Conservation (phyloP, 1,140 invertebrate genomes). For the Aphelinus certus region DNA sequence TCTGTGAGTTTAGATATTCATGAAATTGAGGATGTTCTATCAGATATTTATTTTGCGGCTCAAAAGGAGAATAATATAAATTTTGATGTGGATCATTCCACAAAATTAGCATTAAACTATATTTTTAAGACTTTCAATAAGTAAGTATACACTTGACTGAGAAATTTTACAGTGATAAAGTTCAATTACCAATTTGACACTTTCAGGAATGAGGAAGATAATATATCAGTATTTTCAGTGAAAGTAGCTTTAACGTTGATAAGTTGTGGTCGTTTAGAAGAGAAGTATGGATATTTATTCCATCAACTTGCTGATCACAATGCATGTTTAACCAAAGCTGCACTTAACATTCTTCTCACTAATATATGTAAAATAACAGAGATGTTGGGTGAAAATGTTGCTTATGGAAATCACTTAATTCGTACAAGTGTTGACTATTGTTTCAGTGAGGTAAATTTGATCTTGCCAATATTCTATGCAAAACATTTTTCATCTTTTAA, state of each 20-base stretch:
- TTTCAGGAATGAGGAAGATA: slow-evolving; percentile 61
- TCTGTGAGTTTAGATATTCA: slow-evolving; percentile 62
- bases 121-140: slow-evolving; percentile 66
- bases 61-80: slow-evolving; percentile 63
- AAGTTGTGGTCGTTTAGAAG: slow-evolving; percentile 66
- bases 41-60: slow-evolving; percentile 68
- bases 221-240: slow-evolving; percentile 65
- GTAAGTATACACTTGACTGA: slow-evolving; percentile 50
- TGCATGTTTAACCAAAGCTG: slow-evolving; percentile 65
- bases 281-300: slow-evolving; percentile 72
- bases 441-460: slow-evolving; percentile 62
- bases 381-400: slow-evolving; percentile 66
- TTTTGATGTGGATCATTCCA: slow-evolving; percentile 61
- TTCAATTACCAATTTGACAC: slow-evolving; percentile 15
- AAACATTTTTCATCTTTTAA: too few relatives aligned
- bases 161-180: slow-evolving; percentile 8
- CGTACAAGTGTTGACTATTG: slow-evolving; percentile 66
- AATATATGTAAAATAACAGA: slow-evolving; percentile 66
- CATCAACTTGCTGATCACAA: slow-evolving; percentile 70
- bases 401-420: slow-evolving; percentile 68
- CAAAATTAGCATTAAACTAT: slow-evolving; percentile 65
- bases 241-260: slow-evolving; percentile 68
- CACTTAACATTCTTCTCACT: slow-evolving; percentile 64
- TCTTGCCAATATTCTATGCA: too few relatives aligned
- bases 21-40: slow-evolving; percentile 67